Evolutionary conservation across 2,888 invertebrate genomes (phyloP), one percentile per base, ranked within the genome.

Genomic region (Periphyllus acericola): DNA sequence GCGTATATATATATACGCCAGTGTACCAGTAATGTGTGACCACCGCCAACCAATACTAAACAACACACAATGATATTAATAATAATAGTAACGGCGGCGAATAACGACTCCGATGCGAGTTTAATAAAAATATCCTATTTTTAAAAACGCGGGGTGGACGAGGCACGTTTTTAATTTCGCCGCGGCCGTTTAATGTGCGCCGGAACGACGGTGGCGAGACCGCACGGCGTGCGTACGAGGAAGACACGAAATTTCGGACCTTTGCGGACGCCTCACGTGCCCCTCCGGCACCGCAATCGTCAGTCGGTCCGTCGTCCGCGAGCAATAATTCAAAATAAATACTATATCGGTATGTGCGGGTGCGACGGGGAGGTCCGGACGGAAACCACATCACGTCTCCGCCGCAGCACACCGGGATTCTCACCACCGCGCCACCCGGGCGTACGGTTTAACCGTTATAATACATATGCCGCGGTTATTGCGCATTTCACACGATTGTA

Each of bases 101-200:
- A 84, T 87, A 87, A 87, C 81, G 87, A 75, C 87, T 55, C 79
- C 36, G 36, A 80, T 72, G 72, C 80, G 80, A 71, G 80, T 81
- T 81, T 87, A 87, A 87, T 87, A 87, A 87, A 87, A 87, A 87
- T 85, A 87, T 87, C 81, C 80, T 55, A 32, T 80, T 87, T 87
- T 87, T 87, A 87, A 87, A 87, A 81, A 81, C 80, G 46, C 80
- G 46, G 60, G 40, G 55, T 29, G 87, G 60, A 74, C 72, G 87
- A 87, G 66, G 87, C 89, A 89, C 89, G 89, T 89, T 89, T 89
- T 89, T 89, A 89, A 89, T 89, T 89, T 89, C 88, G 89, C 75
- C 86, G 29, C 60, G 83, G 74, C 80, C 78, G 72, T 60, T 72
- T 72, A 80, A 80, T 83, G 83, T 74, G 55, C 36, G 66, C 21